A percentile compares a stretch with the other conserved stretches of the same genome.
Evolutionary conservation across 2,113 vertebrate species (phyloP).

Genomic region (Salvelinus alpinus): DNA sequence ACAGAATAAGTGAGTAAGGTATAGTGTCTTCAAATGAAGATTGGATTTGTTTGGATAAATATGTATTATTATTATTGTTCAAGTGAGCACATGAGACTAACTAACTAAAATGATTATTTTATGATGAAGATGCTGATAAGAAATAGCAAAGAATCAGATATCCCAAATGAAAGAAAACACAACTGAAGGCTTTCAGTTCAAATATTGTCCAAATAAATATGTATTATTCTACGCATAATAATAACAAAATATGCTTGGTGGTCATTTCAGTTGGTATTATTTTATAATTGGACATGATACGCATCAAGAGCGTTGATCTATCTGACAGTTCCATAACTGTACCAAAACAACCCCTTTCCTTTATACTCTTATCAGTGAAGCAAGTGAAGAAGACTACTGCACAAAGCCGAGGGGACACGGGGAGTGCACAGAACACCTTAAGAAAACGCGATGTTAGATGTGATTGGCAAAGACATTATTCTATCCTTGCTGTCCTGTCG

Average conservation of each 20-base stretch:
- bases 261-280: background rate
- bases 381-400: slow-evolving; percentile 21
- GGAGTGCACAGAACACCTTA: slow-evolving; percentile 74
- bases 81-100: no score
- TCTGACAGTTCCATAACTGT: background rate
- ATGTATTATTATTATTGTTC: background rate
- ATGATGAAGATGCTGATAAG: no score
- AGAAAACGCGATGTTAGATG: slow-evolving; percentile 78
- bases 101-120: no score
- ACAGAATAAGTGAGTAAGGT: background rate
- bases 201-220: background rate
- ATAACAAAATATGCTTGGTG: background rate
- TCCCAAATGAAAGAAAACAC: background rate
- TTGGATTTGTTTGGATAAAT: background rate
- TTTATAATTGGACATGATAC: background rate
- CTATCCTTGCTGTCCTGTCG: slow-evolving; percentile 78
- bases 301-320: background rate
- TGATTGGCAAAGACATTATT: slow-evolving; percentile 85
- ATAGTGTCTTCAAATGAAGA: background rate
- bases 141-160: background rate
- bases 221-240: background rate
- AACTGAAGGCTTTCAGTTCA: background rate
- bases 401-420: slow-evolving; percentile 53
- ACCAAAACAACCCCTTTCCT: background rate
- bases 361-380: slow-evolving; percentile 11